Evolutionary conservation across 2,888 invertebrate species (phyloP).

Genomic region (Scaptomyza reducta): DNA sequence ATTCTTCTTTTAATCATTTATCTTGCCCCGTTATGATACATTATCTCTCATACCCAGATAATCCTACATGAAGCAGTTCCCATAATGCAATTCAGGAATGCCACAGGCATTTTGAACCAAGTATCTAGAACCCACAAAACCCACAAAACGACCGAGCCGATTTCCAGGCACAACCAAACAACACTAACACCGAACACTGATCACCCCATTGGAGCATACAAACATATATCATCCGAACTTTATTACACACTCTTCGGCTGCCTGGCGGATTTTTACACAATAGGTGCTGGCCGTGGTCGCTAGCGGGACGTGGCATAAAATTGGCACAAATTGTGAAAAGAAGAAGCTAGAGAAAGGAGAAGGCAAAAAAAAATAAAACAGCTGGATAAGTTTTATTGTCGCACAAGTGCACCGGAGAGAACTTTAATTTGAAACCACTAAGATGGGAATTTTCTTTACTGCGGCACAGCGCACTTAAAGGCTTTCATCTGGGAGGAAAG

Average conservation of each 20-base stretch:
- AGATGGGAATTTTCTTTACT: constrained; percentile 53
- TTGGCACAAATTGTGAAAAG: constrained; percentile 53
- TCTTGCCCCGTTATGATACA: background rate
- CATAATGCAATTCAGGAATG: constrained; percentile 27
- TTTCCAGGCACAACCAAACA: constrained; percentile 18
- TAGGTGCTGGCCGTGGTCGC: constrained; percentile 26
- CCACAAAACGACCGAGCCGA: constrained; percentile 26
- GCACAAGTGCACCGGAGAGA: constrained; percentile 30
- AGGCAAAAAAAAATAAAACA: constrained; percentile 8
- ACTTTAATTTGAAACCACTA: constrained; percentile 61
- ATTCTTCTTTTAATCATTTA: background rate
- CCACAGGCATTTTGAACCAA: constrained; percentile 20
- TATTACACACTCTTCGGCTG: constrained; percentile 41
- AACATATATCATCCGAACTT: constrained; percentile 64
- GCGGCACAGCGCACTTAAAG: constrained; percentile 48
- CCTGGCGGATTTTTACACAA: constrained; percentile 31
- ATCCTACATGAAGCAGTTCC: background rate
- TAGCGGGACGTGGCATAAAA: constrained; percentile 38
- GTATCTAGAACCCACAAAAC: background rate
- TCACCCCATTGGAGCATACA: constrained; percentile 39
- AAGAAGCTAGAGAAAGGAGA: background rate
- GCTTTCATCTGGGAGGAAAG: constrained; percentile 24
- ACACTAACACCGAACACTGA: constrained; percentile 16
- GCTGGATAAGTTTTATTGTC: constrained; percentile 50
- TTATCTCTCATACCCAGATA: constrained; percentile 2